A percentile compares a stretch with the other conserved stretches of the same genome.
These are phyloP conservation scores for Archegozetes longisetosus DNA, from an alignment of 1,140 invertebrate species.

Conservation along the genomic window DNA sequence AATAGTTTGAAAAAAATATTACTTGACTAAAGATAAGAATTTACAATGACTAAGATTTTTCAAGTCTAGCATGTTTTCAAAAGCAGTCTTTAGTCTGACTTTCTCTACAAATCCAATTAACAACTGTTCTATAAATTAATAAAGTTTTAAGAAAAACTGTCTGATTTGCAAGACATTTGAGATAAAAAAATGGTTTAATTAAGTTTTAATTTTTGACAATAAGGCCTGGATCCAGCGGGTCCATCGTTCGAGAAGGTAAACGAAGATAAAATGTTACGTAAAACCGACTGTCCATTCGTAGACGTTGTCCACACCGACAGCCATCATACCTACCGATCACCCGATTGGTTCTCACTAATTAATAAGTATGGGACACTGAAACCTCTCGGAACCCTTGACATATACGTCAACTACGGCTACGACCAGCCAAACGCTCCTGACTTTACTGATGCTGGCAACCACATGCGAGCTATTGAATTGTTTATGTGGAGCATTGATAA, in stretches of 20 bases:
- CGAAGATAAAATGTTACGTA: constrained; percentile 32
- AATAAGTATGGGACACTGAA: constrained; percentile 12
- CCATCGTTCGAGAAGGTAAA: constrained; percentile 27
- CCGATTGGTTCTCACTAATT: constrained; percentile 2
- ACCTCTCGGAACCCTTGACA: constrained; percentile 8
- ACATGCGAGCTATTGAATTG: constrained; percentile 8
- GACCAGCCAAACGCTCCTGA: constrained; percentile 12
- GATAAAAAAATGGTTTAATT: too few relatives aligned
- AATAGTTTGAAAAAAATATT: too few relatives aligned
- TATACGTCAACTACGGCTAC: constrained; percentile 13
- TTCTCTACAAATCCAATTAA: too few relatives aligned
- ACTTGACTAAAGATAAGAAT: too few relatives aligned
- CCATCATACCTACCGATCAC: constrained; percentile 7
- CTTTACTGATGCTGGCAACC: constrained; percentile 9
- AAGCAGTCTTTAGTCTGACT: too few relatives aligned
- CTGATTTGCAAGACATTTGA: too few relatives aligned
- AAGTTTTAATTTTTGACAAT: background rate
- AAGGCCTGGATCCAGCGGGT: constrained; percentile 25
- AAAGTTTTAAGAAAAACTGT: too few relatives aligned
- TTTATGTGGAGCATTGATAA: constrained; percentile 14
- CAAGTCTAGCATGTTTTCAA: too few relatives aligned
- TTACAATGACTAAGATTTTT: too few relatives aligned
- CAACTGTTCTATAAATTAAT: too few relatives aligned
- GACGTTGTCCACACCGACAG: constrained; percentile 26
- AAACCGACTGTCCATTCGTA: constrained; percentile 26